phyloP scores from a whole-genome alignment of 2,888 invertebrate genomes.

The Spialia ferax region DNA sequence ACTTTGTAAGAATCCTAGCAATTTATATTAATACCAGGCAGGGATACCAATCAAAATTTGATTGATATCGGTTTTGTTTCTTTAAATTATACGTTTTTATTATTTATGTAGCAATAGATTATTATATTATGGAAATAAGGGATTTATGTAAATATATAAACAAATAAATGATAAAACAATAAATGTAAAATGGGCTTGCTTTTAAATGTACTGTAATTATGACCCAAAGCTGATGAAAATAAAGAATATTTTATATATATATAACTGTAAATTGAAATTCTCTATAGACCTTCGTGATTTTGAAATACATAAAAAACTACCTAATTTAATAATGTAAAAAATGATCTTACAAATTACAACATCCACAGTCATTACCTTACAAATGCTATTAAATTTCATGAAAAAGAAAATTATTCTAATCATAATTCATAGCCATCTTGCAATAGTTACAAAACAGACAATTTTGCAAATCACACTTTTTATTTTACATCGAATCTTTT shows the following conservation, averaged over 20 bases:
- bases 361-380: not conserved
- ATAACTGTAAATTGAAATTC: not conserved
- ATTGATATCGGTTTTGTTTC: conserved; percentile 19
- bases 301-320: not conserved
- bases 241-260: conserved; percentile 1
- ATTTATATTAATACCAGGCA: conserved; percentile 13
- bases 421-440: conserved; percentile 11
- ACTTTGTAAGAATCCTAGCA: conserved; percentile 19
- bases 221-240: not conserved
- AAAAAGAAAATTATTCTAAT: conserved; percentile 13
- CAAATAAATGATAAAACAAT: conserved; percentile 14
- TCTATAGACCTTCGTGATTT: not conserved
- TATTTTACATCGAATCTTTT: conserved; percentile 83
- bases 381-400: not conserved
- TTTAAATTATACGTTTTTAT: conserved; percentile 64
- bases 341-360: not conserved
- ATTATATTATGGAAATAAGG: conserved; percentile 26
- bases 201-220: not conserved
- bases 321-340: not conserved
- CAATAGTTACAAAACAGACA: conserved; percentile 43
- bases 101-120: conserved; percentile 54
- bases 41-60: conserved; percentile 18
- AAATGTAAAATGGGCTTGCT: conserved; percentile 4
- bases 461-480: conserved; percentile 61
- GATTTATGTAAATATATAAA: conserved; percentile 36